Evolutionary conservation across 2,888 invertebrate genomes (phyloP), one percentile per base, ranked within the genome.

Genomic region (Pheosia tremula): DNA sequence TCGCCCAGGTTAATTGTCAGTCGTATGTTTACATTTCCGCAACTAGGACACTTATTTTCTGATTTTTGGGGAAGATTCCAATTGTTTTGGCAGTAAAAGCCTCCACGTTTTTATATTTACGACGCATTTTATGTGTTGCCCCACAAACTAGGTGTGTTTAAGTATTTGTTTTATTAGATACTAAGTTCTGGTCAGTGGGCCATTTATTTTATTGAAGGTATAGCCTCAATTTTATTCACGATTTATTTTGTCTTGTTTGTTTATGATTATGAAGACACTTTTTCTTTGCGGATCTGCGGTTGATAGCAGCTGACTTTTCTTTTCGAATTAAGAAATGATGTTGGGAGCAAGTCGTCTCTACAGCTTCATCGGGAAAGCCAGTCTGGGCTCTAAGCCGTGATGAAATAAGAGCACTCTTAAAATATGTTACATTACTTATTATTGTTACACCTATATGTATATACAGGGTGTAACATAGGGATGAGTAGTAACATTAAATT

Each of bases 101-200:
- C 36, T 38, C 13, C 10, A 36, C 5, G 11, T 54, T 63, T 61
- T 65, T 43, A 60, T 10, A 58, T 72, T 69, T 69, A 72, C 56
- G 45, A 55, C 47, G 5, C 8, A 37, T 65, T 69, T 72, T 67
- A 67, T 61, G 45, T 43, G 61, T 50, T 24, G n/a, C 8, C 52
- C 45, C 54, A 54, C 63, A 58, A 62, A 67, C 60, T 58, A 55
- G 63, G 39, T 57, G 43, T 39, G 45, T 37, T 56, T 53, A 47
- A 39, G 9, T 57, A 5, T 61, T 63, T 10, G 50, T 52, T 58
- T 61, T 62, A 45, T 56, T 56, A 36, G 43, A 36, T 43, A 60
- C 39, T 59, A 43, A 43, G 58, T 61, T 56, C 45, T 56, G 56
- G 39, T 39, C 36, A 39, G 39, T 39, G 11, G 39, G 39, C 39